Evolutionary conservation across 2,888 invertebrate species (phyloP).

Genomic region (Bombylius discolor): DNA sequence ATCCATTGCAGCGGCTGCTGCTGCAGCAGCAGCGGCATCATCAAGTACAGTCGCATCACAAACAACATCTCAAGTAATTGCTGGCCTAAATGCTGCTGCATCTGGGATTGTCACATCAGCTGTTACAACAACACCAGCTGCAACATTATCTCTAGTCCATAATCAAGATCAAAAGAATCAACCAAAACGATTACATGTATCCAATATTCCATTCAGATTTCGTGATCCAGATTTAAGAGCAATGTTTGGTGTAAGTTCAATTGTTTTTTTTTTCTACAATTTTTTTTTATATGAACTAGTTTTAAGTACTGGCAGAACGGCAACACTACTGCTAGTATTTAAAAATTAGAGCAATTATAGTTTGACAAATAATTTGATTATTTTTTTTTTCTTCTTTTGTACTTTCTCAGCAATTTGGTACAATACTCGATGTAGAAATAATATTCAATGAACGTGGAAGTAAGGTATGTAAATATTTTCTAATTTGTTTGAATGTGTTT

Average conservation of each 20-base stretch:
- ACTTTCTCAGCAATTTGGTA: slow-evolving; percentile 83
- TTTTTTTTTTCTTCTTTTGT: slow-evolving; percentile 24
- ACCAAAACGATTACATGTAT: slow-evolving; percentile 95
- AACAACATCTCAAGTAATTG: slow-evolving; percentile 30
- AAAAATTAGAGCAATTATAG: too few relatives aligned
- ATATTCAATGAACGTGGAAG: slow-evolving; percentile 99
- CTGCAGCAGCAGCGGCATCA: slow-evolving; percentile 17
- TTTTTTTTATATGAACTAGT: not conserved
- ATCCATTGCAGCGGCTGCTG: slow-evolving; percentile 14
- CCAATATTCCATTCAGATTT: slow-evolving; percentile 99
- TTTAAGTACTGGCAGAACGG: too few relatives aligned
- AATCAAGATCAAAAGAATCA: slow-evolving; percentile 50
- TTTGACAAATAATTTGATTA: not conserved
- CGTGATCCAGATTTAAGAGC: slow-evolving; percentile 96
- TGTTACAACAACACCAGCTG: slow-evolving; percentile 36
- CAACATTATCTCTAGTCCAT: slow-evolving; percentile 40
- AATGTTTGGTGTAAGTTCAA: slow-evolving; percentile 88
- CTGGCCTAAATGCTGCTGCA: slow-evolving; percentile 23
- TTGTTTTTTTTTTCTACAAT: not conserved
- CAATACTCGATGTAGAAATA: slow-evolving; percentile 98
- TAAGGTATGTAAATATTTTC: slow-evolving; percentile 65
- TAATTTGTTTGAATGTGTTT: not conserved
- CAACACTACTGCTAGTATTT: too few relatives aligned
- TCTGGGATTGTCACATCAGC: slow-evolving; percentile 25
- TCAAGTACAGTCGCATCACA: slow-evolving; percentile 22